Evolutionary conservation across 2,113 vertebrate genomes (phyloP), one percentile per base, ranked within the genome.

Genomic region (Actenoides hombroni): DNA sequence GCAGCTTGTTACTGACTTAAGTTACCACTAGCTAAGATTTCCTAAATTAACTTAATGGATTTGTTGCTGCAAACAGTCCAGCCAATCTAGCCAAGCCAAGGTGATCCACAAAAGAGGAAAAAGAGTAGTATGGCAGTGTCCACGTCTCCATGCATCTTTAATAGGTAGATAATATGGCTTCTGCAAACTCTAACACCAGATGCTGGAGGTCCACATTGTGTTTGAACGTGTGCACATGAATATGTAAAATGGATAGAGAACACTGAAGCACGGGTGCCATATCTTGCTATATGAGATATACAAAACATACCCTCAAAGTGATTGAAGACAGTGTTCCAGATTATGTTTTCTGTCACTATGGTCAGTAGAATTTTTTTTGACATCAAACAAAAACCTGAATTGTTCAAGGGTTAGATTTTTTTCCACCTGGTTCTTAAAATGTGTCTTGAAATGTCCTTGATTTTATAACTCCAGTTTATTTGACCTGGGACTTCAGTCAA

Each of bases 181-280:
- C 39, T 88, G 16, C 26, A 65, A 37, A 80, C 23, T 71, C 61
- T 63, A 31, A 53, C 5, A 53, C 0, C 6, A 35, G 26, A 4
- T 80, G 11, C 53, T 80, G 31, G 53, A 76, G 11, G 9, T 56
- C 23, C 18, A 42, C 6, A 5, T 25, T 63, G 6, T n/a, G 18
- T 68, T 93, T 86, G 8, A 6, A 35, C 4, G 3, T 15, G 11
- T 44, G 18, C 7, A 10, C 7, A 13, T 37, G 44, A 79, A 68
- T 79, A 76, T 76, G 14, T 82, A 44, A 40, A 82, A 10, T 6
- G 37, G 26, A 79, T 70, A 28, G 5, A 59, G 16, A 69, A 83
- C 77, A 77, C 6, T 53, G 54, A 81, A 89, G 44, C 0, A 0
- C n/a, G 10, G 18, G 12, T 4, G 1, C 18, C 2, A 2, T 64